Percentiles rank a stretch among this genome's conserved stretches.
These are phyloP conservation scores for Telenomus remus DNA, from an alignment of 1,140 invertebrate genomes.

Conservation along the genomic window DNA sequence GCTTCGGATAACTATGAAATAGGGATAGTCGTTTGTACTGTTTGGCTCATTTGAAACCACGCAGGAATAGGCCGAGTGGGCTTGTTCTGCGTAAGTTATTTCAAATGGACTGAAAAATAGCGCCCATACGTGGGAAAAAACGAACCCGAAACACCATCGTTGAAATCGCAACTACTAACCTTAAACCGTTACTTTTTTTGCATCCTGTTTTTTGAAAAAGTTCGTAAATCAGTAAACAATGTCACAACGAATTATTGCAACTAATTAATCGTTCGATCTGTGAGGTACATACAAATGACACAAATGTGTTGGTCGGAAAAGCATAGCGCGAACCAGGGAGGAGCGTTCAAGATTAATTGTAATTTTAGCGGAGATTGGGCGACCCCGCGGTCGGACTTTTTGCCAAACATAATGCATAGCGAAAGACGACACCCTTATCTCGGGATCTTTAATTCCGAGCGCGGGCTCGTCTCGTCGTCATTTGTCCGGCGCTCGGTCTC, in stretches of 20 bases:
- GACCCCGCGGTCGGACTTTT: slow-evolving; percentile 51
- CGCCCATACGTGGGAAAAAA: too few species aligned
- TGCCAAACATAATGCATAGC: slow-evolving; percentile 65
- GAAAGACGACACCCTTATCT: slow-evolving; percentile 74
- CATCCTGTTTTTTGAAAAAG: too few species aligned
- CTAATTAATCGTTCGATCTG: background rate
- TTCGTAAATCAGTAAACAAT: too few species aligned
- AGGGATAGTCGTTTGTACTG: slow-evolving; percentile 10
- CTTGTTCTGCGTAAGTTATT: slow-evolving; percentile 30
- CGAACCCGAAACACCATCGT: too few species aligned
- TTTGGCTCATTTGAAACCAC: slow-evolving; percentile 30
- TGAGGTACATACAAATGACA: slow-evolving; percentile 1
- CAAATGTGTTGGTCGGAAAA: slow-evolving; percentile 31
- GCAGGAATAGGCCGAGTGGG: slow-evolving; percentile 14
- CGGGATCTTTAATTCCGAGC: slow-evolving; percentile 73
- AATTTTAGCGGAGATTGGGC: slow-evolving; percentile 59
- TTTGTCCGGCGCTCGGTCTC: slow-evolving; percentile 65
- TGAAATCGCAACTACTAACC: too few species aligned
- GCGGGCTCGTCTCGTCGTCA: slow-evolving; percentile 68
- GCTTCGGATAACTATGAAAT: slow-evolving; percentile 26
- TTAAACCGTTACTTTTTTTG: too few species aligned
- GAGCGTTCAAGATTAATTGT: slow-evolving; percentile 58
- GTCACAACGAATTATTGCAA: too few species aligned
- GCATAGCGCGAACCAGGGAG: slow-evolving; percentile 36
- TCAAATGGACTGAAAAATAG: slow-evolving; percentile 24